These are phyloP conservation scores for Petrolisthes manimaculis DNA, from an alignment of 2,888 invertebrate genomes.

Conservation along the genomic window DNA sequence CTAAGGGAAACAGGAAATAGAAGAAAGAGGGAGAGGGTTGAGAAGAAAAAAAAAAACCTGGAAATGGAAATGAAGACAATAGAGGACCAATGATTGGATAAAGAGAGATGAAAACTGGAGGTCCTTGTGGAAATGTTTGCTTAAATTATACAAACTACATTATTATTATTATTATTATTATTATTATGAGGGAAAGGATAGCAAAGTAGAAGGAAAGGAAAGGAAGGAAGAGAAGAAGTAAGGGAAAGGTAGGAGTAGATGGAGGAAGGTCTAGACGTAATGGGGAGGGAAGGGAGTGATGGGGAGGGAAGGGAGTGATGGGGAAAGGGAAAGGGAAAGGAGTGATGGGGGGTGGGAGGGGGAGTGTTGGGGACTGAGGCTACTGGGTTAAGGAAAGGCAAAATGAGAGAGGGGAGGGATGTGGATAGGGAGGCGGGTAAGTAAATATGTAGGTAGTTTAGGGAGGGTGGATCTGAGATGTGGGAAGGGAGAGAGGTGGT, in stretches of 20 bases:
- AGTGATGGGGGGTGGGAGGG: conserved; percentile 2
- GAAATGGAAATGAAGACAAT: not conserved
- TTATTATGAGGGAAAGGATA: not conserved
- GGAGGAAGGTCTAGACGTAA: not conserved
- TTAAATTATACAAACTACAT: too few species aligned
- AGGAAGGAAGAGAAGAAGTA: not conserved
- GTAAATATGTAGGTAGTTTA: not conserved
- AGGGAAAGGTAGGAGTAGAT: not conserved
- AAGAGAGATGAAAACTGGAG: not conserved
- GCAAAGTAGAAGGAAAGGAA: conserved; percentile 1
- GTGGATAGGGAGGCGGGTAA: not conserved
- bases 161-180: too few species aligned
- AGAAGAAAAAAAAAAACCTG: not conserved
- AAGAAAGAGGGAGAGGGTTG: not conserved
- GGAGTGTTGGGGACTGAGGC: not conserved
- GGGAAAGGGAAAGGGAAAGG: not conserved
- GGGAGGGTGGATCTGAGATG: not conserved
- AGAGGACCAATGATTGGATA: not conserved
- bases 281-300: not conserved
- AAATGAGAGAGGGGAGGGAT: not conserved
- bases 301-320: not conserved
- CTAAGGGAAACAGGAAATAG: not conserved
- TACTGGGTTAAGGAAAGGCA: not conserved
- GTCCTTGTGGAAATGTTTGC: too few species aligned
- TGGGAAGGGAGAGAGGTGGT: not conserved